Percentiles rank a stretch among this genome's conserved stretches.
phyloP scores from a whole-genome alignment of 2,797 vertebrate genomes.

The Chiloscyllium punctatum region DNA sequence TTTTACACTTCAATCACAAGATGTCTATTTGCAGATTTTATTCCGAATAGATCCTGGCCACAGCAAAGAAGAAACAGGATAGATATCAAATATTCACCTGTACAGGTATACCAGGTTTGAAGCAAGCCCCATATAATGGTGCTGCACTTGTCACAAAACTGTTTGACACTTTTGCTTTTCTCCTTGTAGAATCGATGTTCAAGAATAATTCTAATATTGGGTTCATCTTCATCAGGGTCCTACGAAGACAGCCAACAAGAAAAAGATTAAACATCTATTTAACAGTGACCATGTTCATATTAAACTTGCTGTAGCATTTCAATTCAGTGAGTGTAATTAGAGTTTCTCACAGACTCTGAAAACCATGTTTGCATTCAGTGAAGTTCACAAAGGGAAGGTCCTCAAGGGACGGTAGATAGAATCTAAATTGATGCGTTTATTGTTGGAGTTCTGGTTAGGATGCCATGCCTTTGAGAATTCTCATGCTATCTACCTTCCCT shows the following conservation, averaged over 20 bases:
- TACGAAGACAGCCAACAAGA: conserved; percentile 45
- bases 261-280: background rate
- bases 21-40: background rate
- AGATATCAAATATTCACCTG: conserved; percentile 61
- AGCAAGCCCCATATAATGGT: conserved; percentile 94
- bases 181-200: conserved; percentile 96
- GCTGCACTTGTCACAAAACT: conserved; percentile 91
- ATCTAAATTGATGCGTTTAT: too few species aligned
- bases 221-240: conserved; percentile 91
- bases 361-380: background rate
- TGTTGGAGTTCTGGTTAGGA: too few species aligned
- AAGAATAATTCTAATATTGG: conserved; percentile 77
- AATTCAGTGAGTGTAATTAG: background rate
- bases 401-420: too few species aligned
- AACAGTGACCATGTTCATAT: background rate
- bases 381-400: background rate
- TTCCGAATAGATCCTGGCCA: background rate
- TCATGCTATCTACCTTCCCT: too few species aligned
- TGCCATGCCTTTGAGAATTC: too few species aligned
- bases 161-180: conserved; percentile 95
- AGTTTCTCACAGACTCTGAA: background rate
- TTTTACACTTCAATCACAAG: background rate
- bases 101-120: conserved; percentile 97
- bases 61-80: background rate
- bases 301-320: background rate